phyloP scores from a whole-genome alignment of 2,888 invertebrate genomes.

The Cosmia trapezina region DNA sequence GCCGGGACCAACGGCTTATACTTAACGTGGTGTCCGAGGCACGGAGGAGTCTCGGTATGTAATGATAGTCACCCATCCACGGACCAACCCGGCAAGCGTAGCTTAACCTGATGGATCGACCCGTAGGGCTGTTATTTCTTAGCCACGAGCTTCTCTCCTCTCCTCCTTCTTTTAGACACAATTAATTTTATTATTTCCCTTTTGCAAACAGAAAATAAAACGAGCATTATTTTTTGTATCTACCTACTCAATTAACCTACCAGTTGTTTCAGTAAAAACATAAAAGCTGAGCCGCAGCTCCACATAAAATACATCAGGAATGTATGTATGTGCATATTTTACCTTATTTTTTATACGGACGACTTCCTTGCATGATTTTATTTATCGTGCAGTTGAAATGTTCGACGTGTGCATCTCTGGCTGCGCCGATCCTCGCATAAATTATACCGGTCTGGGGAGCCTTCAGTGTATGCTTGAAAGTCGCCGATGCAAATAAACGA shows the following conservation, averaged over 20 bases:
- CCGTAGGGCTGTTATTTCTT: too few relatives aligned
- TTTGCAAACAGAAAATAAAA: slow-evolving; percentile 15
- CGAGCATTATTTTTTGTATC: slow-evolving; percentile 21
- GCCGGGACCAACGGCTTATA: too few relatives aligned
- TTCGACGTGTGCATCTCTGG: slow-evolving; percentile 46
- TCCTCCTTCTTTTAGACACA: too few relatives aligned
- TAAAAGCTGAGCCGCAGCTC: slow-evolving; percentile 34
- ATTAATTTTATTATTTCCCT: slow-evolving; percentile 15
- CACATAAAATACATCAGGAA: slow-evolving; percentile 57
- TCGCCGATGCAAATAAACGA: slow-evolving; percentile 66
- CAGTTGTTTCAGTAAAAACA: slow-evolving; percentile 39
- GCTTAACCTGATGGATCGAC: too few relatives aligned
- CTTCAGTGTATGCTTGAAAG: slow-evolving; percentile 62
- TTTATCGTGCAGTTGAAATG: slow-evolving; percentile 51
- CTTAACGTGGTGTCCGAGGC: too few relatives aligned
- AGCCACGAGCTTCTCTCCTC: too few relatives aligned
- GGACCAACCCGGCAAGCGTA: too few relatives aligned
- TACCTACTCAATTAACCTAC: slow-evolving; percentile 20
- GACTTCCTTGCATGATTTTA: slow-evolving; percentile 63
- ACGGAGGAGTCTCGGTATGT: too few relatives aligned
- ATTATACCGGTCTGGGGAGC: slow-evolving; percentile 60
- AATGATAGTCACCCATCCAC: too few relatives aligned
- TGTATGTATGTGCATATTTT: slow-evolving; percentile 63
- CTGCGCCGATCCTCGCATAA: slow-evolving; percentile 58
- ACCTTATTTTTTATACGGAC: slow-evolving; percentile 52